Base-by-base conservation (phyloP, 2,797 vertebrate species). In the Sebastiscus albofasciatus region DNA sequence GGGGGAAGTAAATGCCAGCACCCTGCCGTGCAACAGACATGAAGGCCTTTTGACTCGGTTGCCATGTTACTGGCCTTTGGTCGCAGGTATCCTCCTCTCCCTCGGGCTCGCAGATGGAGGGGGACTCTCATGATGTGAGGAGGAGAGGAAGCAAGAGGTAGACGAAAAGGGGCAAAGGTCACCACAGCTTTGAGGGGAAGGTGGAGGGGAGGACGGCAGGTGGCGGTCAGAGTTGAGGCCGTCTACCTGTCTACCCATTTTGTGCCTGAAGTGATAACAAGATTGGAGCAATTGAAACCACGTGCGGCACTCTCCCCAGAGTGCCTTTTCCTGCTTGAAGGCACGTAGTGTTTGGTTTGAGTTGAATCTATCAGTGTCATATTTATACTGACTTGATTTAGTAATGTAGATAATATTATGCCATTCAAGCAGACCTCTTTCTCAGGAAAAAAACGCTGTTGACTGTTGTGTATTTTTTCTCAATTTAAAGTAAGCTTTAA, bases 31-130 rank as follows among this genome's bases (percentile, higher is more conserved):
- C 84, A 87, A 82, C 89, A 88, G 86, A 79, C 91, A 93, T 72
- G 90, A 75, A 89, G 91, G 89, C 90, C 92, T 90, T 94, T 95
- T 92, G 92, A 92, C 92, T 92, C 11, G 70, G 92, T 95, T 94
- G 94, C 94, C 92, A 94, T 90, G 93, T 84, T 91, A 93, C 94
- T 87, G 89, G 87, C 92, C 92, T 90, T 91, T 83, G 84, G 88
- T 87, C 20, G 67, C 93, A 93, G 93, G 92, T 94, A 92, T 92
- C 89, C 85, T 92, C 89, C 85, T 90, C 77, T 85, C 72, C 88
- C 86, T 88, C 70, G 64, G 87, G 90, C 92, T 87, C 73, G 68
- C 72, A 89, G 84, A 89, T 83, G 82, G 84, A 81, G 79, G 84
- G 77, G 61, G 59, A 62, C 75, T 84, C 75, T 86, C 49, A 36